A percentile compares a stretch with the other conserved stretches of the same genome.
Evolutionary conservation across 2,888 invertebrate genomes (phyloP).

Genomic region (Allacma fusca): DNA sequence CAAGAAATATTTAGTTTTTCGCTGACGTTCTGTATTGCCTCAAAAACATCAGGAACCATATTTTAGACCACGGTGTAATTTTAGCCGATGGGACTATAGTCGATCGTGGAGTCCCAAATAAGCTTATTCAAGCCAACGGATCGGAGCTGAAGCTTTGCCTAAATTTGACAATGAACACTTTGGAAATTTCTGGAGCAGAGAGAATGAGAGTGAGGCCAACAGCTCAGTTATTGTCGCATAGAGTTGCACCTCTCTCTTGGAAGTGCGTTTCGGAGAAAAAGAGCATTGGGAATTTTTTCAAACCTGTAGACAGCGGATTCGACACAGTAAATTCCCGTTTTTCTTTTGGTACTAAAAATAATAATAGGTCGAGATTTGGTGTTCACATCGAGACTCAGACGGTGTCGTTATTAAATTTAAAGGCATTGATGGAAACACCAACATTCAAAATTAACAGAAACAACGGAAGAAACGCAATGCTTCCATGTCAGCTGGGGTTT

Average conservation of each 20-base stretch:
- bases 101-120: slow-evolving; percentile 13
- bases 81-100: slow-evolving; percentile 39
- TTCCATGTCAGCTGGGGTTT: slow-evolving; percentile 43
- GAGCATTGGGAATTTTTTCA: slow-evolving; percentile 40
- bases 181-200: slow-evolving; percentile 38
- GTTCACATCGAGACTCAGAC: no score
- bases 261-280: slow-evolving; percentile 1
- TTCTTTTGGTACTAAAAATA: slow-evolving; percentile 23
- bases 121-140: slow-evolving; percentile 24
- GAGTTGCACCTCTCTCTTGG: slow-evolving; percentile 37
- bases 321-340: slow-evolving; percentile 47
- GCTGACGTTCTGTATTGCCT: slow-evolving; percentile 55
- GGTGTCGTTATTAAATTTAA: no score
- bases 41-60: slow-evolving; percentile 53
- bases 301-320: slow-evolving; percentile 44
- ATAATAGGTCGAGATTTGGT: no score
- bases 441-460: slow-evolving; percentile 24
- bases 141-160: slow-evolving; percentile 37
- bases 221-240: slow-evolving; percentile 43
- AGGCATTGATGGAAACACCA: no score
- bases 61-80: slow-evolving; percentile 48
- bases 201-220: slow-evolving; percentile 50
- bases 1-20: slow-evolving; percentile 48
- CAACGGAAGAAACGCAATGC: slow-evolving; percentile 21
- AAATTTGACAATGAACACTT: slow-evolving; percentile 20